Evolutionary conservation across 2,797 vertebrate genomes (phyloP).

Genomic region (Hybognathus amarus): DNA sequence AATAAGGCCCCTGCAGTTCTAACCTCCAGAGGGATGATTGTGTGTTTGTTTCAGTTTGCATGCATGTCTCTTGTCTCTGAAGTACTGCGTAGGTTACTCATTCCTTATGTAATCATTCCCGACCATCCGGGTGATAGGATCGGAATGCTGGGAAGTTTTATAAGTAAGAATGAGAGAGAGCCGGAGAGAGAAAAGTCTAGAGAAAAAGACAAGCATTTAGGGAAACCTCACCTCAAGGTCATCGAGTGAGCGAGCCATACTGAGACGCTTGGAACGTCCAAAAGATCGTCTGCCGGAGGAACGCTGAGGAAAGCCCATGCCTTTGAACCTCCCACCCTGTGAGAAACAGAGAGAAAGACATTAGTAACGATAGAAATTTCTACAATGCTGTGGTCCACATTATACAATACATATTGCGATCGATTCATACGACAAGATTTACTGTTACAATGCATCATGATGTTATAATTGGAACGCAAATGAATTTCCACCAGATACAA

Average conservation of each 20-base stretch:
- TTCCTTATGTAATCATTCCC: slow-evolving; percentile 45
- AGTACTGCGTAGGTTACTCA: slow-evolving; percentile 23
- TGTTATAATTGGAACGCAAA: no score
- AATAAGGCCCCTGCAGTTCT: background rate
- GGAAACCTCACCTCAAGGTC: slow-evolving; percentile 87
- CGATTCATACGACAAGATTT: no score
- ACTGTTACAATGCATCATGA: no score
- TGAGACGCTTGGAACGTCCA: slow-evolving; percentile 89
- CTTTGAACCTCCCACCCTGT: slow-evolving; percentile 83
- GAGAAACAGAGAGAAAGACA: slow-evolving; percentile 28
- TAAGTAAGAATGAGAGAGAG: background rate
- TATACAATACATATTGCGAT: background rate
- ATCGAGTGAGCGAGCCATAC: slow-evolving; percentile 93
- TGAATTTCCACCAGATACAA: no score
- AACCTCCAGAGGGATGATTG: background rate
- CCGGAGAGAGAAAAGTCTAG: background rate
- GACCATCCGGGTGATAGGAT: slow-evolving; percentile 35
- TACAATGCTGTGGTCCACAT: background rate
- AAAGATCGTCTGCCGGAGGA: slow-evolving; percentile 86
- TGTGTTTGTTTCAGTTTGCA: slow-evolving; percentile 26
- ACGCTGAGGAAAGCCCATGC: slow-evolving; percentile 84
- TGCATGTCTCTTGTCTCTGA: slow-evolving; percentile 11
- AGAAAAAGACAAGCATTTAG: background rate
- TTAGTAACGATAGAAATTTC: background rate
- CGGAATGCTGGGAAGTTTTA: slow-evolving; percentile 29